phyloP scores from a whole-genome alignment of 2,888 invertebrate genomes.

The Diloba caeruleocephala region DNA sequence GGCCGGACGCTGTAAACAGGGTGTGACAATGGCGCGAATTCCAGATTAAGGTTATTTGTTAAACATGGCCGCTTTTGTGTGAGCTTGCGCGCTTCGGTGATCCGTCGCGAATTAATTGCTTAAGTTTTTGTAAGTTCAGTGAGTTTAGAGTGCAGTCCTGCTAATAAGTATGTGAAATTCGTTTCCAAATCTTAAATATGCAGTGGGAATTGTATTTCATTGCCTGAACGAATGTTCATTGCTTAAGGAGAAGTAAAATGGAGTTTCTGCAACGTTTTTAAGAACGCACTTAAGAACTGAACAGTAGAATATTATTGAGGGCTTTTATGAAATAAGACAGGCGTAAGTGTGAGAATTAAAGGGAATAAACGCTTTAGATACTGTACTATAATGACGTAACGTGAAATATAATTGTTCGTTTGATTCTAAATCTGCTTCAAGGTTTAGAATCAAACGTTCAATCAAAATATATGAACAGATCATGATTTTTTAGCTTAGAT shows the following conservation, averaged over 20 bases:
- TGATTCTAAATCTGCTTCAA: too few species aligned
- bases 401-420: too few species aligned
- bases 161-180: conserved; percentile 74
- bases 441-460: too few species aligned
- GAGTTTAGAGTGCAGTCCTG: conserved; percentile 58
- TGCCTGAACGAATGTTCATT: conserved; percentile 38
- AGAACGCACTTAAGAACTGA: conserved; percentile 13
- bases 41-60: conserved; percentile 83
- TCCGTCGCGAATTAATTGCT: conserved; percentile 67
- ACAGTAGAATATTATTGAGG: conserved; percentile 19
- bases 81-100: conserved; percentile 70
- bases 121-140: conserved; percentile 67
- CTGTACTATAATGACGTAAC: too few species aligned
- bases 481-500: too few species aligned
- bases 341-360: conserved; percentile 14
- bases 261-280: conserved; percentile 1
- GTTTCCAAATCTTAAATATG: conserved; percentile 40
- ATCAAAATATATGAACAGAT: too few species aligned
- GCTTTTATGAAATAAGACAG: conserved; percentile 14
- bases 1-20: conserved; percentile 77
- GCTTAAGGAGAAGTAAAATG: conserved; percentile 24
- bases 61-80: conserved; percentile 78
- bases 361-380: too few species aligned
- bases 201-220: conserved; percentile 50
- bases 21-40: conserved; percentile 71